Base-by-base conservation (phyloP, 2,888 invertebrate species). In the Tenthredo amoena region DNA sequence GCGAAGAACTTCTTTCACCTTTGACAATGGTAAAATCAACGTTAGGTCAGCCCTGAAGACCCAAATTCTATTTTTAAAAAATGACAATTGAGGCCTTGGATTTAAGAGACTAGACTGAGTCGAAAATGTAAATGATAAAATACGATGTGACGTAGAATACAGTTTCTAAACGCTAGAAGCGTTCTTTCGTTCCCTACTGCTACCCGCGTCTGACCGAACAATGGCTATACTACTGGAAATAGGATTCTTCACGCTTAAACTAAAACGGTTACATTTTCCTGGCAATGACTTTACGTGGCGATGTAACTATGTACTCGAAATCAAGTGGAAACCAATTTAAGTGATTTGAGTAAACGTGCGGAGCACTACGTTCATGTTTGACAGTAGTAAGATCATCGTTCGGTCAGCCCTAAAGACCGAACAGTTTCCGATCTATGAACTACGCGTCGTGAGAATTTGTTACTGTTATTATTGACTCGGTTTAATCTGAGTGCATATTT, bases 181-280 rank as follows among this genome's bases (percentile, higher is more conserved):
- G 40, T 31, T 74, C 43, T 10, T 26, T 10, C 6, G 31, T n/a
- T 21, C 43, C 6, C 15, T 43, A 43, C 2, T 40, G 37, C 47
- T 26, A n/a, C 18, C 21, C 4, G 37, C 62, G 81, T 50, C 81
- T 81, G 81, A 81, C 81, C 62, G n/a, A n/a, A 81, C 81, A 18
- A 31, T 62, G 40, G 40, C 40, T 62, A 10, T 37, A 81, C 81
- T 62, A 81, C 81, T 81, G 62, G 12, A n/a, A 10, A 21, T 43
- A 9, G 5, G 26, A 4, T 43, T 47, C 43, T 74, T 26, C 21
- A 74, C 12, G 43, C 26, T 43, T 43, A 6, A n/a, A 71, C 10
- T 71, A 3, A 31, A 37, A 71, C 9, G 37, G 37, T 37, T 71
- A 1, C 26, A 21, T 62, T 26, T 31, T 21, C 0, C 26, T 62